Conservation (phyloP, 1,140 invertebrate species). For the Megalonaias nervosa region DNA sequence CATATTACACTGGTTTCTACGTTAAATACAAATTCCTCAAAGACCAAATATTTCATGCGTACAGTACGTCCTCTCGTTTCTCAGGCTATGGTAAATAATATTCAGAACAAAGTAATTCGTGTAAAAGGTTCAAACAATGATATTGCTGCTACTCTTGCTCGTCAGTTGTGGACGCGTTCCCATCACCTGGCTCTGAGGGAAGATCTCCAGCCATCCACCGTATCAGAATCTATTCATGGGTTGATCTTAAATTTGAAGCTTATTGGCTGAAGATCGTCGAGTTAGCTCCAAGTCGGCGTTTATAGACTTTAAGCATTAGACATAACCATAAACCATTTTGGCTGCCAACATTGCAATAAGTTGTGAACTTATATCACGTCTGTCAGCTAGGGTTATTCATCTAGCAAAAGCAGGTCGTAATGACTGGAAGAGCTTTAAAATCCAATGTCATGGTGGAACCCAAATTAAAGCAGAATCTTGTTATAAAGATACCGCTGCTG, state of each 20-base stretch:
- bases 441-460: neutral
- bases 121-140: slow-evolving; percentile 9
- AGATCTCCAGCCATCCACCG: neutral
- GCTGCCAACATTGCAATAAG: neutral
- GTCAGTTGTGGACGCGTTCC: slow-evolving; percentile 25
- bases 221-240: slow-evolving; percentile 5
- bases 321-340: neutral
- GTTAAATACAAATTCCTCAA: slow-evolving; percentile 29
- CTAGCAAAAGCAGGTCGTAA: no score
- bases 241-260: slow-evolving; percentile 10
- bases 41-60: slow-evolving; percentile 24
- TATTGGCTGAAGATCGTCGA: neutral
- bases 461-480: neutral
- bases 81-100: slow-evolving; percentile 13
- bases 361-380: no score
- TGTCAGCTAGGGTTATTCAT: no score
- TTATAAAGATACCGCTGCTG: neutral
- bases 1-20: slow-evolving; percentile 23
- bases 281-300: neutral
- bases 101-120: slow-evolving; percentile 26
- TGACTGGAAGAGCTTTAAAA: neutral
- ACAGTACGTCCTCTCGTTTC: slow-evolving; percentile 27
- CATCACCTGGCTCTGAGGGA: neutral
- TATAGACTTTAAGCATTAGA: neutral
- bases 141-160: slow-evolving; percentile 38